These are phyloP conservation scores for Gallinago stenura DNA, from an alignment of 2,797 vertebrate genomes.

Conservation along the genomic window DNA sequence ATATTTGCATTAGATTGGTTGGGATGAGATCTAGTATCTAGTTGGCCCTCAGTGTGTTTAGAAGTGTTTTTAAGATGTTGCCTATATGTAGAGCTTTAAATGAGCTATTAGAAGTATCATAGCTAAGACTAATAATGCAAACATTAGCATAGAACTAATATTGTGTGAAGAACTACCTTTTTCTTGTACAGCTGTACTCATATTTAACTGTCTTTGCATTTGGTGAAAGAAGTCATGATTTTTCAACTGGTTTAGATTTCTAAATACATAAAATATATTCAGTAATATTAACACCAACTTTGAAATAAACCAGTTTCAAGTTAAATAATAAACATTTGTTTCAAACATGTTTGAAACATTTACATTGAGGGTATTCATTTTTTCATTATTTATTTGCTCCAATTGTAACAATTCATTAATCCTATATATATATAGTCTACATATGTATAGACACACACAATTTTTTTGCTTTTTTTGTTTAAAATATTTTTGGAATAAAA, in stretches of 20 bases:
- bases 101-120: background rate
- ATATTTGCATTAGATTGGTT: background rate
- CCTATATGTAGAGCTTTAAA: background rate
- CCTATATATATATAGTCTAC: background rate
- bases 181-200: background rate
- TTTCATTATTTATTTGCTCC: background rate
- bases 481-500: background rate
- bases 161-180: background rate
- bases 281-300: background rate
- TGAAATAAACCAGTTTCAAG: background rate
- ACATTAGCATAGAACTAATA: background rate
- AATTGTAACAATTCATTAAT: background rate
- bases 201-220: background rate
- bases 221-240: background rate
- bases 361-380: background rate
- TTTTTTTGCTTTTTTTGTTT: background rate
- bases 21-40: background rate
- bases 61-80: background rate
- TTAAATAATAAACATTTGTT: background rate
- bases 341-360: background rate
- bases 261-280: background rate
- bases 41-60: background rate
- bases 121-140: background rate
- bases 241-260: background rate
- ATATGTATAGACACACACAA: background rate